A percentile compares a stretch with the other conserved stretches of the same genome.
phyloP scores from a whole-genome alignment of 2,113 vertebrate genomes.

The Ivindomyrus marchei region DNA sequence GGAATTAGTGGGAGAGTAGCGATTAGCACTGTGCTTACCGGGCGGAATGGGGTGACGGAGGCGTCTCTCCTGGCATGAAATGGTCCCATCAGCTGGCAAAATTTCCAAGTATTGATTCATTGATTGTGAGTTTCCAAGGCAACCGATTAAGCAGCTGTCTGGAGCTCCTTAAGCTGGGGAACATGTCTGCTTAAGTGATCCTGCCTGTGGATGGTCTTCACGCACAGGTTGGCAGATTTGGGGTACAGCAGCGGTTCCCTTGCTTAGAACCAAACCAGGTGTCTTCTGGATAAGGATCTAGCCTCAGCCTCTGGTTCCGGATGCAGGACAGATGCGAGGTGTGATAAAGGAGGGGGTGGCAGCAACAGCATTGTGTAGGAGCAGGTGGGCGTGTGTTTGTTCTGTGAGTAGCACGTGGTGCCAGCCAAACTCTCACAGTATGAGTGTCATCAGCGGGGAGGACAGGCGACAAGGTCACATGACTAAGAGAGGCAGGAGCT shows the following conservation, averaged over 20 bases:
- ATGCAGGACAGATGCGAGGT: not conserved
- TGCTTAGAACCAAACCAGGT: not conserved
- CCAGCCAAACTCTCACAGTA: not conserved
- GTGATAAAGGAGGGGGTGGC: not conserved
- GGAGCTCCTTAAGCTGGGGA: not conserved
- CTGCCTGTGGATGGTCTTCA: not conserved
- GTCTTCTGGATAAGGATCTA: not conserved
- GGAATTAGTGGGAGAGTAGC: not conserved
- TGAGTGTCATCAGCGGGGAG: not conserved
- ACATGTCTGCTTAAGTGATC: not conserved
- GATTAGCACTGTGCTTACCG: not conserved
- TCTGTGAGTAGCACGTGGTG: not conserved
- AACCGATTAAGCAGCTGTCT: not conserved
- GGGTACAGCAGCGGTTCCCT: not conserved
- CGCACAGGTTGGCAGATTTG: not conserved
- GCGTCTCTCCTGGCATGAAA: not conserved
- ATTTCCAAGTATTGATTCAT: not conserved
- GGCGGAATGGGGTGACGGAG: not conserved
- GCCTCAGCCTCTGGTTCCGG: not conserved
- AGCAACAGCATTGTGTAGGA: not conserved
- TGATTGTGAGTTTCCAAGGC: not conserved
- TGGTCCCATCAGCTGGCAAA: not conserved
- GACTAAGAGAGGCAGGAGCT: not conserved
- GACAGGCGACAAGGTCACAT: not conserved
- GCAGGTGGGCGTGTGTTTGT: not conserved